phyloP scores from a whole-genome alignment of 2,797 vertebrate genomes.

The Protosalanx chinensis region DNA sequence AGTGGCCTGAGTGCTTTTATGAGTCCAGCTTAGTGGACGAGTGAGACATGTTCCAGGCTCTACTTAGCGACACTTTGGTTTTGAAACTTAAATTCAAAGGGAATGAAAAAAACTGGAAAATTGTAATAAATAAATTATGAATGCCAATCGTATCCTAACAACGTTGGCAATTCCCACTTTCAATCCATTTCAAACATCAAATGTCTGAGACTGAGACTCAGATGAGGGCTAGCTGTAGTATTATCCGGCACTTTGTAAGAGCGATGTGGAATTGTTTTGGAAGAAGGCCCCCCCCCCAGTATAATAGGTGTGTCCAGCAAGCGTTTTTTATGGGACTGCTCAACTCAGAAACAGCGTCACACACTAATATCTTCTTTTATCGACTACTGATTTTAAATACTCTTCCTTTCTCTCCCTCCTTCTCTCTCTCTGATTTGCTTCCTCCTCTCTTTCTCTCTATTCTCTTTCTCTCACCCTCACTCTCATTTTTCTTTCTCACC shows the following conservation, averaged over 20 bases:
- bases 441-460: too few species aligned
- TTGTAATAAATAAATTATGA: not conserved
- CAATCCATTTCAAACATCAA: not conserved
- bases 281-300: not conserved
- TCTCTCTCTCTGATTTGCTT: not conserved
- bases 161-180: not conserved
- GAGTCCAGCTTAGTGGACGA: not conserved
- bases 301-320: too few species aligned
- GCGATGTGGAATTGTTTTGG: not conserved
- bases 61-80: not conserved
- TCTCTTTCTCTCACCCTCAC: too few species aligned
- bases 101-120: too few species aligned
- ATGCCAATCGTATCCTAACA: not conserved
- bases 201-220: not conserved
- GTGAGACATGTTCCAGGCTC: not conserved
- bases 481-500: too few species aligned
- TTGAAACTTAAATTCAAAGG: not conserved
- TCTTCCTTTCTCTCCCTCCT: not conserved
- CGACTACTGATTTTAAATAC: not conserved
- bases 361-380: not conserved
- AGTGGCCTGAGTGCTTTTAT: not conserved
- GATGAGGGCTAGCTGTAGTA: not conserved
- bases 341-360: not conserved
- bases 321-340: not conserved
- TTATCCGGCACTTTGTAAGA: not conserved